phyloP scores from a whole-genome alignment of 2,113 vertebrate genomes.

The Tachycineta bicolor region DNA sequence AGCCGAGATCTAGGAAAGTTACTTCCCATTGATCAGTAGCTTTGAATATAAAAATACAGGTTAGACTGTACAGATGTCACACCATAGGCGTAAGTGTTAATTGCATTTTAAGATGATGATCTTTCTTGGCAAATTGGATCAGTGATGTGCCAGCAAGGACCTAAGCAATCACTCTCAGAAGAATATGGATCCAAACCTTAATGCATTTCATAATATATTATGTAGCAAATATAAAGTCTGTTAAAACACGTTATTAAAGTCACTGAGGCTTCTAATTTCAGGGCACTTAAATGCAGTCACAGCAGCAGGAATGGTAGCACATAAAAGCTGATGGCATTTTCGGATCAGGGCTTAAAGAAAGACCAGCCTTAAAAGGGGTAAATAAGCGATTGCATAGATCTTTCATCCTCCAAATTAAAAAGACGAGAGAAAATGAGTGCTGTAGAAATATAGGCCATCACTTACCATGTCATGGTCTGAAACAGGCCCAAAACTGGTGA shows the following conservation, averaged over 20 bases:
- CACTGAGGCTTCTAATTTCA: constrained; percentile 18
- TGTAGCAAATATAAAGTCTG: constrained; percentile 26
- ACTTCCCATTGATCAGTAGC: constrained; percentile 52
- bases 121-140: constrained; percentile 47
- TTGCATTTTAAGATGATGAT: constrained; percentile 48
- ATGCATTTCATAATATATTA: constrained; percentile 14
- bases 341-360: background rate
- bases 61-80: constrained; percentile 22
- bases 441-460: constrained; percentile 15
- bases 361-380: background rate
- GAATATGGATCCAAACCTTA: background rate
- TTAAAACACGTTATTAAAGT: constrained; percentile 31
- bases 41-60: constrained; percentile 55
- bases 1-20: constrained; percentile 43
- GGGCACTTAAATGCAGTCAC: background rate
- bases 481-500: constrained; percentile 98
- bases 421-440: background rate
- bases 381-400: background rate
- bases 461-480: constrained; percentile 99
- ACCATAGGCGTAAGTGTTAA: constrained; percentile 39
- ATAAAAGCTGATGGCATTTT: background rate
- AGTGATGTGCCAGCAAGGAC: constrained; percentile 22
- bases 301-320: background rate
- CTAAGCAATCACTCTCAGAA: background rate
- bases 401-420: background rate